Evolutionary conservation across 2,888 invertebrate species (phyloP), one percentile per base, ranked within the genome.

Genomic region (Hipparchia semele): DNA sequence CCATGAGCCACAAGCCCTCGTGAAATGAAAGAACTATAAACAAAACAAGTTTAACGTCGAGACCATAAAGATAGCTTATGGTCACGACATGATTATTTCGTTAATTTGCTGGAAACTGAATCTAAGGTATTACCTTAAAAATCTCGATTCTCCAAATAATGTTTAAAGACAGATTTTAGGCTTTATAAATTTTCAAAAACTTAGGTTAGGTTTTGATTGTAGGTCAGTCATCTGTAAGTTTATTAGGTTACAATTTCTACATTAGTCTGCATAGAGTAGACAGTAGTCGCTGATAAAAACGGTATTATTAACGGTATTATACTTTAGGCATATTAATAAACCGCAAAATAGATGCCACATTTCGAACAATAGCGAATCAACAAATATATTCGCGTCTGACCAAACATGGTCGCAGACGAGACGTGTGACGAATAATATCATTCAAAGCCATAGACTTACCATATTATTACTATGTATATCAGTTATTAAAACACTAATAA

Each of bases 381-480:
- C 62, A 70, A 67, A 70, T 70, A 69, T 49, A 72, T 74, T 67
- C 69, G 67, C 71, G 72, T 69, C 71, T 72, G 70, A 67, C 56
- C 72, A 72, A 74, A 74, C 74, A 74, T 72, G 62, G 56, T 13
- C 23, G 60, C 62, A 54, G 12, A 72, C 74, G 72, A 54, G 12
- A 72, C 74, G 72, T 72, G 72, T 39, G 13, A 13, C 72, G 74
- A 72, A 74, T 72, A 51, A 53, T 66, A 68, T 69, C 54, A 71
- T 62, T 71, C 71, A 67, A 23, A 23, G 23, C 23, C 23, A 23
- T 23, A 23, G 23, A 23, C 23, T 23, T 23, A 23, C 23, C 23
- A 23, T 23, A 23, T 23, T 23, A 23, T 1, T 23, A 23, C 1
- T 23, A 23, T 23, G 0, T 23, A 23, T 1, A 23, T 23, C 23